phyloP scores from a whole-genome alignment of 2,113 vertebrate genomes.

The Sander lucioperca region DNA sequence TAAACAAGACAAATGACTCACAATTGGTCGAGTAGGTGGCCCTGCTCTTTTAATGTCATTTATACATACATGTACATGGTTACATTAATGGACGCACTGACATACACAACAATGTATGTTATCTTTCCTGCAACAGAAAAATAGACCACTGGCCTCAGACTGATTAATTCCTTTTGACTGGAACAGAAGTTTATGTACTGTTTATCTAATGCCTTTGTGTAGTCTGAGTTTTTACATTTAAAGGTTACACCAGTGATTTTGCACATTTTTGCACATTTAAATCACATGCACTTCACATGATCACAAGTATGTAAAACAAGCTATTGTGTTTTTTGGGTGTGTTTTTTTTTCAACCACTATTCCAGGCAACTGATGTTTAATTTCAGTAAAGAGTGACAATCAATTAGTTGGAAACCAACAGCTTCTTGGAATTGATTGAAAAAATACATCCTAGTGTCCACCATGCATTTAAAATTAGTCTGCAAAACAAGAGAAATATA shows the following conservation, averaged over 20 bases:
- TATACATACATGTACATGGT: constrained; percentile 18
- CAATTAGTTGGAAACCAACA: not conserved
- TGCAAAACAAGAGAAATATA: not conserved
- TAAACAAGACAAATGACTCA: not conserved
- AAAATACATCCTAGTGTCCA: not conserved
- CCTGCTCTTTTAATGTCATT: constrained; percentile 45
- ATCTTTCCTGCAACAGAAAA: constrained; percentile 26
- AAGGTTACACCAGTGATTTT: not conserved
- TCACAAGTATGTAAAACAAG: not conserved
- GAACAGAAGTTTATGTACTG: not conserved
- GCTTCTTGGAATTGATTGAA: not conserved
- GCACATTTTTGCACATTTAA: not conserved
- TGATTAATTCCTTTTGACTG: not conserved
- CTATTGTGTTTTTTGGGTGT: not conserved
- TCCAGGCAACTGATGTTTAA: not conserved
- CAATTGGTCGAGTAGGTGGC: not conserved
- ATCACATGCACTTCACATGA: not conserved
- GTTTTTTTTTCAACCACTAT: not conserved
- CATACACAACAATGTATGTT: constrained; percentile 7
- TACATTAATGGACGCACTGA: constrained; percentile 30
- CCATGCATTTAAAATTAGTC: not conserved
- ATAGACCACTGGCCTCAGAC: constrained; percentile 38
- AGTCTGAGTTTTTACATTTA: not conserved
- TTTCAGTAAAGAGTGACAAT: not conserved
- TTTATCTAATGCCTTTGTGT: not conserved